These are phyloP conservation scores for Schrankia costaestrigalis DNA, from an alignment of 2,888 invertebrate species.

Conservation along the genomic window DNA sequence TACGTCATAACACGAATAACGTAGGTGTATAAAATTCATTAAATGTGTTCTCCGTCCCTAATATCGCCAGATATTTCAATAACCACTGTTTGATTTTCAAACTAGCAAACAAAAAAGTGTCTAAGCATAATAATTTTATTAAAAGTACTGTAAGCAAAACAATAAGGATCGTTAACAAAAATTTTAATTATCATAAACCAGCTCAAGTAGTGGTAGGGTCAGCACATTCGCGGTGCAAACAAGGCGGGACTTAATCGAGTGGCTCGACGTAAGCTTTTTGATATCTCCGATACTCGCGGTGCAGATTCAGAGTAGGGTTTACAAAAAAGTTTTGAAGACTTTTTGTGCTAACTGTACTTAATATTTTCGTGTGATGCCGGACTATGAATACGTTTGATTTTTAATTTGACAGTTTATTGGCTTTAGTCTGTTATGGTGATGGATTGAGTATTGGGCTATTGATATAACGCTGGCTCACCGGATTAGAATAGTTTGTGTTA, in stretches of 20 bases:
- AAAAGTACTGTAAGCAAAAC: constrained; percentile 30
- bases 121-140: constrained; percentile 6
- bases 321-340: constrained; percentile 29
- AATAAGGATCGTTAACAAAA: constrained; percentile 48
- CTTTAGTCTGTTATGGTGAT: no score
- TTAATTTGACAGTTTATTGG: no score
- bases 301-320: constrained; percentile 35
- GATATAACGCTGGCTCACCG: no score
- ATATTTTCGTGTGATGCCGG: no score
- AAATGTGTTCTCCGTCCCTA: no score
- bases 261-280: constrained; percentile 61
- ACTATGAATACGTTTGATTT: no score
- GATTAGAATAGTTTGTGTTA: no score
- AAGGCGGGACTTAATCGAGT: constrained; percentile 56
- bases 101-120: background rate
- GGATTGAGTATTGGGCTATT: no score
- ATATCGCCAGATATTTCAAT: no score
- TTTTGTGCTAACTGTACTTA: background rate
- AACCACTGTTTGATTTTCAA: no score
- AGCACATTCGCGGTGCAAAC: constrained; percentile 62
- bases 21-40: no score
- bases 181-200: constrained; percentile 66
- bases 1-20: no score
- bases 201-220: constrained; percentile 51
- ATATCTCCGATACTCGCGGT: constrained; percentile 56